A percentile compares a stretch with the other conserved stretches of the same genome.
These are phyloP conservation scores for Pogonomyrmex barbatus DNA, from an alignment of 1,140 invertebrate species.

Conservation along the genomic window DNA sequence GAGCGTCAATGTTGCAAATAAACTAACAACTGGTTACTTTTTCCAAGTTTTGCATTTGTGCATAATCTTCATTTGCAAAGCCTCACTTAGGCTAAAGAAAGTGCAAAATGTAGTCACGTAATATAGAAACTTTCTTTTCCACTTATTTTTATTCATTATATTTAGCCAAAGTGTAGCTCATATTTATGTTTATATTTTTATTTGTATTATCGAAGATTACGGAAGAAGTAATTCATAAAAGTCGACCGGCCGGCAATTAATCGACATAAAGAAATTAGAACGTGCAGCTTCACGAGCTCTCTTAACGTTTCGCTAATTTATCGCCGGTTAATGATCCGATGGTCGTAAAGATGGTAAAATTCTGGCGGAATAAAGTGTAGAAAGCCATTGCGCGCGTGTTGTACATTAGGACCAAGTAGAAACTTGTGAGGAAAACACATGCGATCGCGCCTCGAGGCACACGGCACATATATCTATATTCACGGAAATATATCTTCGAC, in stretches of 20 bases:
- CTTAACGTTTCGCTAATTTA: conserved; percentile 52
- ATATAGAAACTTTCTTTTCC: not conserved
- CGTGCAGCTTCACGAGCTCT: conserved; percentile 32
- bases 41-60: not conserved
- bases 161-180: not conserved
- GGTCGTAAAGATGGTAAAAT: conserved; percentile 48
- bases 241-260: not conserved
- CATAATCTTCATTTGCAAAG: not conserved
- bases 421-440: conserved; percentile 34
- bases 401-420: conserved; percentile 25
- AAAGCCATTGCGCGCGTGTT: conserved; percentile 43
- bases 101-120: not conserved
- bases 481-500: conserved; percentile 34
- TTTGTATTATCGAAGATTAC: not conserved
- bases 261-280: conserved; percentile 42
- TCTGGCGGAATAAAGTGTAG: conserved; percentile 56
- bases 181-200: not conserved
- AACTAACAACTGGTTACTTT: not conserved
- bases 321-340: conserved; percentile 55
- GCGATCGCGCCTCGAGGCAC: not conserved
- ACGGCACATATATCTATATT: conserved; percentile 5
- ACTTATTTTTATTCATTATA: not conserved
- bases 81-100: not conserved
- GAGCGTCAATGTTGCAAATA: not conserved
- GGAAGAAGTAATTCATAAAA: conserved; percentile 23